Conservation (phyloP, 2,888 invertebrate genomes). For the Hylaea fasciaria region DNA sequence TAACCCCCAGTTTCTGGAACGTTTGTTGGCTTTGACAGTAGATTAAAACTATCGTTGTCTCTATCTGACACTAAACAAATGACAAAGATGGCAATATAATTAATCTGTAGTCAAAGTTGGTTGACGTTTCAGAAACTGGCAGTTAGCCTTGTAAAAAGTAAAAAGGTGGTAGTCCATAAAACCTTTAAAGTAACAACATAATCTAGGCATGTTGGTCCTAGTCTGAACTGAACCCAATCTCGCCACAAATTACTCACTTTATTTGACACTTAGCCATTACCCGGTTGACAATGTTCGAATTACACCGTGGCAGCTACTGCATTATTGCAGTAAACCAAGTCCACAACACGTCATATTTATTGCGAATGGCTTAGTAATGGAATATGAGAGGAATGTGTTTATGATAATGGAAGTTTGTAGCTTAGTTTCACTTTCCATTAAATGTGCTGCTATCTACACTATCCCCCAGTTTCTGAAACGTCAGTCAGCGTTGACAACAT, state of each 20-base stretch:
- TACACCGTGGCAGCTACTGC: constrained; percentile 33
- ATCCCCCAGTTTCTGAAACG: too few species aligned
- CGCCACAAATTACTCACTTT: constrained; percentile 34
- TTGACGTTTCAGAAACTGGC: too few species aligned
- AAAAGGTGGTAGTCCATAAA: constrained; percentile 7
- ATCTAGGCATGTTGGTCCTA: constrained; percentile 12
- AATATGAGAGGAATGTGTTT: constrained; percentile 12
- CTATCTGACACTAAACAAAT: too few species aligned
- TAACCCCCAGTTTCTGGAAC: too few species aligned
- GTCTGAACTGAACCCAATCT: constrained; percentile 35
- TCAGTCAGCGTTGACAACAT: too few species aligned
- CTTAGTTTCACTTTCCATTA: constrained; percentile 4
- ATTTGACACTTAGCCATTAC: constrained; percentile 29
- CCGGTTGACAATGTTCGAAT: constrained; percentile 30
- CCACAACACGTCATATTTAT: constrained; percentile 21
- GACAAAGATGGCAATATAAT: too few species aligned
- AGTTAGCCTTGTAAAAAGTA: background rate
- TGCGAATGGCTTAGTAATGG: constrained; percentile 10
- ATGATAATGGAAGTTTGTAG: background rate
- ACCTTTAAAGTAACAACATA: constrained; percentile 13
- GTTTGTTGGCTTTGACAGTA: too few species aligned
- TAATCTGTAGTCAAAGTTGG: too few species aligned
- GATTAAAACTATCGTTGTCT: too few species aligned
- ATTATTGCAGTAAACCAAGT: constrained; percentile 26
- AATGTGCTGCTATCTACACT: background rate